Percentiles rank a stretch among this genome's conserved stretches.
These are phyloP conservation scores for Caenorhabditis doughertyi DNA, from an alignment of 2,888 invertebrate genomes.

Conservation along the genomic window DNA sequence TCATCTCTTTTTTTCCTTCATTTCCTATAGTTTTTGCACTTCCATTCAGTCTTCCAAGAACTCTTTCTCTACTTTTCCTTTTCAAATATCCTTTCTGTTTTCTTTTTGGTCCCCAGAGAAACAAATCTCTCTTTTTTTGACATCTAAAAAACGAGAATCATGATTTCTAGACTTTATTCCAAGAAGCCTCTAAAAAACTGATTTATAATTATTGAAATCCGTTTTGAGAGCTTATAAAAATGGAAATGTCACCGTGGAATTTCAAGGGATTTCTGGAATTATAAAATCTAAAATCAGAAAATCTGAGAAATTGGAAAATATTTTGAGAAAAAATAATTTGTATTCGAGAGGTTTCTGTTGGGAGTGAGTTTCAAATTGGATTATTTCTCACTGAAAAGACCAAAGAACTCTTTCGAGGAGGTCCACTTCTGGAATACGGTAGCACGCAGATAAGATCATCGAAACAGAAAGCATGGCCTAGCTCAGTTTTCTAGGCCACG, in stretches of 20 bases:
- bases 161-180: background rate
- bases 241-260: background rate
- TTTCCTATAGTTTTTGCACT: background rate
- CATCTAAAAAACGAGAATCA: background rate
- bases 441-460: too few species aligned
- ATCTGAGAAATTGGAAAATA: background rate
- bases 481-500: too few species aligned
- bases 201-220: background rate
- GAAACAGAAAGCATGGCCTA: too few species aligned
- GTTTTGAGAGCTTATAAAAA: background rate
- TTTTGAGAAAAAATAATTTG: too few species aligned
- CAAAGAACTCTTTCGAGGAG: too few species aligned
- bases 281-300: background rate
- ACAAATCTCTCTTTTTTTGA: background rate
- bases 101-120: background rate
- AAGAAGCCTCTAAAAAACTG: background rate
- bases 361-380: too few species aligned
- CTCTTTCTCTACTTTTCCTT: slow-evolving; percentile 2
- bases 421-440: background rate
- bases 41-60: slow-evolving; percentile 3
- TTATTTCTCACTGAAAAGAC: too few species aligned
- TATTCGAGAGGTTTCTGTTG: too few species aligned
- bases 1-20: too few species aligned
- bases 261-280: background rate
- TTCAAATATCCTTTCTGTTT: background rate